Evolutionary conservation across 2,888 invertebrate genomes (phyloP), one percentile per base, ranked within the genome.

Genomic region (Omphaloscelis lunosa): DNA sequence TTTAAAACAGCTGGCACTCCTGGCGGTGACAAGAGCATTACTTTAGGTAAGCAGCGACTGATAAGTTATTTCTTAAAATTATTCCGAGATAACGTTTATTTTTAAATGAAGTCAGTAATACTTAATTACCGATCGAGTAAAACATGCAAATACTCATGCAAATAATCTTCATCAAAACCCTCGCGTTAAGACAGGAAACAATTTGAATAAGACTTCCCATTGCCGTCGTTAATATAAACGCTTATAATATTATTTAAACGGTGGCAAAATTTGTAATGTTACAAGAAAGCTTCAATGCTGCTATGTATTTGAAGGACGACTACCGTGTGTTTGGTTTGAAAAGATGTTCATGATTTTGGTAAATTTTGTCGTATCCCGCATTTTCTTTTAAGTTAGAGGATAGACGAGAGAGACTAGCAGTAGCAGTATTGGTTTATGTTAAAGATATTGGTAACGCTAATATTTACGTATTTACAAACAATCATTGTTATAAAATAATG

Each of bases 141-240:
- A 76, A 77, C 53, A 85, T 85, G 79, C 59, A 73, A 85, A 85
- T 78, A 11, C 41, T 29, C n/a, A 7, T 34, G 17, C 11, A 61
- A 68, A 68, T 45, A 12, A 62, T 81, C 56, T 65, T 72, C 20
- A 61, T 62, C 45, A 58, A 39, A 63, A 65, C 65, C 45, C 27
- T 62, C 20, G 41, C 56, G 61, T 68, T 61, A 68, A 70, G 69
- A 77, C 59, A 83, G 79, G 66, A 78, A 83, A 81, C 70, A 79
- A 88, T 87, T 86, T 88, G 75, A 88, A 86, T 86, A 88, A 88
- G 56, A 71, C 71, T 78, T 17, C 65, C 63, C 51, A 74, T 66
- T 71, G 74, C 12, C 41, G 66, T 72, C 66, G 79, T 58, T 66
- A 79, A 79, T 85, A 61, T 84, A 77, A 71, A 70, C 56, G 72